Evolutionary conservation across 2,888 invertebrate species (phyloP).

Genomic region (Tipula unca): DNA sequence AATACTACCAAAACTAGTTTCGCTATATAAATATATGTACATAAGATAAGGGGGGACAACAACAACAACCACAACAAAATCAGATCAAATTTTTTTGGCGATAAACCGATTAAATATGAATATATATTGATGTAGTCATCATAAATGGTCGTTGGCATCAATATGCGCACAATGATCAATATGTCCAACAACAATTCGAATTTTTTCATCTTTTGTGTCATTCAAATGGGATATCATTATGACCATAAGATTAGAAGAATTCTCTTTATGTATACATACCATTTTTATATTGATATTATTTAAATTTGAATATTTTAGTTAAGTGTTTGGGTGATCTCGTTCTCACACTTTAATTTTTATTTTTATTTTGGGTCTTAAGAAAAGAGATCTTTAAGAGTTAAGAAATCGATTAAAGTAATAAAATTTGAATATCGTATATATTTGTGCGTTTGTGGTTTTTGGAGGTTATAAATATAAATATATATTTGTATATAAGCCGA

Average conservation of each 20-base stretch:
- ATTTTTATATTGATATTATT: background rate
- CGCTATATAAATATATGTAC: too few relatives aligned
- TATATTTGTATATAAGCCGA: background rate
- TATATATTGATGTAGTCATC: slow-evolving; percentile 14
- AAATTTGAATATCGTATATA: background rate
- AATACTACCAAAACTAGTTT: background rate
- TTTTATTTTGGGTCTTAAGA: background rate
- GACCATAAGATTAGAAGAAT: background rate
- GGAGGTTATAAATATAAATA: too few relatives aligned
- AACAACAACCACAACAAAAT: background rate
- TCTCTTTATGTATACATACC: background rate
- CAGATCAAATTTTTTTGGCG: background rate
- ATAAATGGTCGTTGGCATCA: background rate
- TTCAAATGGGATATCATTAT: background rate
- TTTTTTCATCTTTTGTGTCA: background rate
- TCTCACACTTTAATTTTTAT: background rate
- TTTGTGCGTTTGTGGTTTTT: background rate
- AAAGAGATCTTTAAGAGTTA: background rate
- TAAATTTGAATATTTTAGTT: background rate
- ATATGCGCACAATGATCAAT: background rate
- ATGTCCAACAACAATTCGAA: background rate
- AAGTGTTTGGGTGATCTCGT: slow-evolving; percentile 14
- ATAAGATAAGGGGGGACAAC: background rate
- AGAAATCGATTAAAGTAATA: background rate
- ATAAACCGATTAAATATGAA: background rate